Evolutionary conservation across 2,888 invertebrate genomes (phyloP).

Genomic region (Dermolepida albohirtum): DNA sequence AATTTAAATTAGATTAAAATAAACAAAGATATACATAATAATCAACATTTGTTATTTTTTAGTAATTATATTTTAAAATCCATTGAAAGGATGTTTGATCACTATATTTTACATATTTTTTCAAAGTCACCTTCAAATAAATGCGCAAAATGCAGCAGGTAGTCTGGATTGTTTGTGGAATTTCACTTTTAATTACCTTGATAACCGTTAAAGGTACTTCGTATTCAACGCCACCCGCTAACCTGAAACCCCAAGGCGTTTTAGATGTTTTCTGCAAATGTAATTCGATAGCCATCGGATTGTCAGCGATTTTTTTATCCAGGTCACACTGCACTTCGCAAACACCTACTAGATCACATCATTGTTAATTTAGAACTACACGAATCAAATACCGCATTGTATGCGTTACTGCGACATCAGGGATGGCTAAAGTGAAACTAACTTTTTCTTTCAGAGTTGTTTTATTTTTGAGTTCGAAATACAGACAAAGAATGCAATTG

Average conservation of each 20-base stretch:
- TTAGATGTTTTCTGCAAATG: slow-evolving; percentile 71
- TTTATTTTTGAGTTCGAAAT: no score
- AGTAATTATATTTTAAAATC: no score
- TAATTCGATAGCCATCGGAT: slow-evolving; percentile 76
- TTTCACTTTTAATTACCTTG: slow-evolving; percentile 69
- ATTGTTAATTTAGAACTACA: slow-evolving; percentile 54
- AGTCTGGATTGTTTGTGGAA: background rate
- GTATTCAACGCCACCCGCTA: slow-evolving; percentile 80
- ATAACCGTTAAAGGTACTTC: slow-evolving; percentile 80
- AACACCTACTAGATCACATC: slow-evolving; percentile 49
- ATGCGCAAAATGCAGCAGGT: background rate
- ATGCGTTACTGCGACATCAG: slow-evolving; percentile 49
- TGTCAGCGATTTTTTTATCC: slow-evolving; percentile 46
- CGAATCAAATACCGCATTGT: slow-evolving; percentile 51
- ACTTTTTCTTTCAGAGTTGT: slow-evolving; percentile 10
- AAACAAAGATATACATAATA: no score
- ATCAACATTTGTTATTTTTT: no score
- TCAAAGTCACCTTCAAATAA: slow-evolving; percentile 29
- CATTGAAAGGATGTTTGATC: no score
- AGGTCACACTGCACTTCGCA: slow-evolving; percentile 50
- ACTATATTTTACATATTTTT: background rate
- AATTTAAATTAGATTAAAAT: no score
- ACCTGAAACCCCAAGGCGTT: slow-evolving; percentile 82
- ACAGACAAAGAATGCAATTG: no score
- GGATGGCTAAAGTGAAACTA: slow-evolving; percentile 40